Percentiles rank a stretch among this genome's conserved stretches.
phyloP scores from a whole-genome alignment of 2,113 vertebrate species.

The Natator depressus region DNA sequence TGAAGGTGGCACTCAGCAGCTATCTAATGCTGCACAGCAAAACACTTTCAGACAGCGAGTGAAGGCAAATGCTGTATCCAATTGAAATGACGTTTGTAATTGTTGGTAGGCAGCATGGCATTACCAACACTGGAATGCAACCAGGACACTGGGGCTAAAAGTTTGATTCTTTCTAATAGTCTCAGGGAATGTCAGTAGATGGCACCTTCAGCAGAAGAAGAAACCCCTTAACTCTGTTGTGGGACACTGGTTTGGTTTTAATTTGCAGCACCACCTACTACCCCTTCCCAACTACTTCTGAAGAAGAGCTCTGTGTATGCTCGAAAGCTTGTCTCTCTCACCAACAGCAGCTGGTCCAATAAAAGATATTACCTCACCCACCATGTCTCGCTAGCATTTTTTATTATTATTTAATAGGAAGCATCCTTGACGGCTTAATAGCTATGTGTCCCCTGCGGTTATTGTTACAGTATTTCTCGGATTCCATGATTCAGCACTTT shows the following conservation, averaged over 20 bases:
- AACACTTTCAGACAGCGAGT: background rate
- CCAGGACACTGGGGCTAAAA: background rate
- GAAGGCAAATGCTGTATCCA: background rate
- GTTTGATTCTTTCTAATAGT: background rate
- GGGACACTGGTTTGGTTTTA: background rate
- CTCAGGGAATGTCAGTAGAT: background rate
- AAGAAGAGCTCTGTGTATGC: background rate
- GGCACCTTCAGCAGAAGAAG: background rate
- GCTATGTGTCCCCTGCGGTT: constrained; percentile 19
- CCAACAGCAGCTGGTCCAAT: background rate
- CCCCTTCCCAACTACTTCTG: background rate
- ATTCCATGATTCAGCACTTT: constrained; percentile 66
- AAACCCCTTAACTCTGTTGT: background rate
- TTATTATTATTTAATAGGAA: constrained; percentile 75
- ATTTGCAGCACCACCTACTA: background rate
- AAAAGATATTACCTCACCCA: background rate
- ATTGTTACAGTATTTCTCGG: constrained; percentile 41
- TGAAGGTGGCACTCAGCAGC: background rate
- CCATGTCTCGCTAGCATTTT: background rate
- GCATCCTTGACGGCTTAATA: constrained; percentile 65
- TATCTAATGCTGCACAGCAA: background rate
- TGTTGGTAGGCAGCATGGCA: background rate
- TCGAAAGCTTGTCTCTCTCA: background rate
- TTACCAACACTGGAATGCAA: background rate
- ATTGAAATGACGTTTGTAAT: background rate